These are phyloP conservation scores for Lethrus apterus DNA, from an alignment of 1,140 invertebrate species.

Conservation along the genomic window DNA sequence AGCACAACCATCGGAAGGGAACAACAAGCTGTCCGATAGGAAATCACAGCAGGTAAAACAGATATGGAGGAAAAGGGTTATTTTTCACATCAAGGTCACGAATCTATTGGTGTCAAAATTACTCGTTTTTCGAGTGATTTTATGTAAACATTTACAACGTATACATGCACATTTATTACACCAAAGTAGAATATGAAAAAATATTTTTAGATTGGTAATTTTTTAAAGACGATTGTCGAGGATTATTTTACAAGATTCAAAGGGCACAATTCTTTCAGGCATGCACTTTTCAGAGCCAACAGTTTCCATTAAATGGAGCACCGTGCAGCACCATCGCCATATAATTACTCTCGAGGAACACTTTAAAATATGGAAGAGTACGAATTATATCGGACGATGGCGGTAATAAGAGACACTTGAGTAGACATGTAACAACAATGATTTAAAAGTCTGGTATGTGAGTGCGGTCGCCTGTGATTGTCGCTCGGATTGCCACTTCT, in stretches of 20 bases:
- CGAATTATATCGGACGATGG: too few relatives aligned
- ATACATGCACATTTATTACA: conserved; percentile 22
- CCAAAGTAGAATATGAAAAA: conserved; percentile 30
- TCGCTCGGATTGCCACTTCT: conserved; percentile 23
- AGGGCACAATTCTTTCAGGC: conserved; percentile 19
- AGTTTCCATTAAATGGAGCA: conserved; percentile 11
- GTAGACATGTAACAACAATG: too few relatives aligned
- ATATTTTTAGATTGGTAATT: conserved; percentile 30
- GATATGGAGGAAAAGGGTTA: conserved; percentile 8
- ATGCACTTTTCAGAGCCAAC: conserved; percentile 8
- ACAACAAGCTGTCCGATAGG: conserved; percentile 24
- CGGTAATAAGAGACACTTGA: too few relatives aligned
- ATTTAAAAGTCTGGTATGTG: too few relatives aligned
- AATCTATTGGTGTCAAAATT: not conserved
- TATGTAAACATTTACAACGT: conserved; percentile 21
- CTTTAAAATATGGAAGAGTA: too few relatives aligned
- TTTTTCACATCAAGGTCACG: conserved; percentile 11
- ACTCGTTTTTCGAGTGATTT: not conserved
- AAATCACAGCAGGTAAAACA: conserved; percentile 23
- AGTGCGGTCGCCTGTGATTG: conserved; percentile 32
- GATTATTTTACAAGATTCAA: conserved; percentile 30
- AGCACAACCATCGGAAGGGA: conserved; percentile 30
- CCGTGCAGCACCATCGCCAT: conserved; percentile 12
- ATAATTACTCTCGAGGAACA: conserved; percentile 13
- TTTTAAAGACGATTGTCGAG: conserved; percentile 31